phyloP scores from a whole-genome alignment of 2,888 invertebrate species.

The Noctua janthe region DNA sequence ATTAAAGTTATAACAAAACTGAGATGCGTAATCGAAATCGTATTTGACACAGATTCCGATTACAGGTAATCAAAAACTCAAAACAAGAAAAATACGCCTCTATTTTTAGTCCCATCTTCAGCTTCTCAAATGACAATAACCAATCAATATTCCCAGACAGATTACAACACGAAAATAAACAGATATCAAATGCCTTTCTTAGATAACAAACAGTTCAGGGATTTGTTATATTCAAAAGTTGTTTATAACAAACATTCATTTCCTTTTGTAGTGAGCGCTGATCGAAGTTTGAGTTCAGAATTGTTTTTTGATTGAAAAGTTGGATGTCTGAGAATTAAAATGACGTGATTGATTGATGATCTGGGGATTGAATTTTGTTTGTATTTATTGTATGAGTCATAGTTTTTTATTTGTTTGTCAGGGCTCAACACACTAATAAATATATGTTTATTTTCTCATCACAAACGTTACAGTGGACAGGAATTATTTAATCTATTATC shows the following conservation, averaged over 20 bases:
- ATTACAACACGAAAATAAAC: slow-evolving; percentile 21
- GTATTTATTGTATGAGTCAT: not conserved
- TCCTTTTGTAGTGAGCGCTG: slow-evolving; percentile 42
- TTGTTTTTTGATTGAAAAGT: slow-evolving; percentile 59
- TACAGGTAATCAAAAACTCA: not conserved
- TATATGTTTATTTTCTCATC: not conserved
- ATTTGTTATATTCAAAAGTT: slow-evolving; percentile 33
- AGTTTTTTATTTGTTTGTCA: not conserved
- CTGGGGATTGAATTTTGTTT: slow-evolving; percentile 2
- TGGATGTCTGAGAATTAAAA: slow-evolving; percentile 29
- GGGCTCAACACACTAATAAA: not conserved
- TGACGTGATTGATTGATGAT: slow-evolving; percentile 37
- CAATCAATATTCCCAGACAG: not conserved
- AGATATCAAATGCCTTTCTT: slow-evolving; percentile 35
- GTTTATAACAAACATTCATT: slow-evolving; percentile 40
- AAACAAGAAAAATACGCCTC: slow-evolving; percentile 4
- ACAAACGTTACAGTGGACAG: not conserved
- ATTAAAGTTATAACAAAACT: not conserved
- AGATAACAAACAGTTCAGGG: slow-evolving; percentile 1
- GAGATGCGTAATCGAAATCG: not conserved
- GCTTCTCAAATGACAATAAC: slow-evolving; percentile 15
- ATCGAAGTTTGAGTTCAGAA: slow-evolving; percentile 32
- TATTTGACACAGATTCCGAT: not conserved
- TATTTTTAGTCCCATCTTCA: not conserved
- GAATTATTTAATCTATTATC: too few species aligned